These are phyloP conservation scores for Netelia melanura DNA, from an alignment of 2,888 invertebrate species.

Conservation along the genomic window DNA sequence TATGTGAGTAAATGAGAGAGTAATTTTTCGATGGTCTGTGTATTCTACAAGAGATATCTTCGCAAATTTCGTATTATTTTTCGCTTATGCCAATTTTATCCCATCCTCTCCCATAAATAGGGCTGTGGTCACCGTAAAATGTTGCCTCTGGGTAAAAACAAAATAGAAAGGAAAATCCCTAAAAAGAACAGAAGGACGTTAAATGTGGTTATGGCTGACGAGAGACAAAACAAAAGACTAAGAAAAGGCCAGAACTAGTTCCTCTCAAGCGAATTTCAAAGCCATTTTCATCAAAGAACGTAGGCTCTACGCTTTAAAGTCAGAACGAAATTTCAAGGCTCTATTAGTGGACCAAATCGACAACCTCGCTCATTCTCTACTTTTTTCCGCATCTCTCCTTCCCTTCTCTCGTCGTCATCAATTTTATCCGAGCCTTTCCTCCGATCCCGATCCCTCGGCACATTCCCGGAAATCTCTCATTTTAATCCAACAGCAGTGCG, in stretches of 20 bases:
- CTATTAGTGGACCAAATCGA: slow-evolving; percentile 47
- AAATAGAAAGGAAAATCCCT: too few species aligned
- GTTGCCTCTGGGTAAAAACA: too few species aligned
- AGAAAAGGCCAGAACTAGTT: not conserved
- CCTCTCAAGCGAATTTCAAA: slow-evolving; percentile 11
- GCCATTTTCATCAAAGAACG: slow-evolving; percentile 11
- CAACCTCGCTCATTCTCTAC: slow-evolving; percentile 3
- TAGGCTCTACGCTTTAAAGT: slow-evolving; percentile 5
- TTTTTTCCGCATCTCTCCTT: not conserved
- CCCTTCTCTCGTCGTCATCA: not conserved
- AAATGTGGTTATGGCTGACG: not conserved
- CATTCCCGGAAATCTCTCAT: slow-evolving; percentile 70
- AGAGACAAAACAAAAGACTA: not conserved
- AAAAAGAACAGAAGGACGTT: not conserved
- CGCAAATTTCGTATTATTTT: too few species aligned
- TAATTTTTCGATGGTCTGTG: not conserved
- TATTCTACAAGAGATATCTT: not conserved
- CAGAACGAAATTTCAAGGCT: slow-evolving; percentile 17
- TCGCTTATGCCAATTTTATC: too few species aligned
- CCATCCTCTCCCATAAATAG: too few species aligned
- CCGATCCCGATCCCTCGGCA: slow-evolving; percentile 8
- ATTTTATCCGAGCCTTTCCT: slow-evolving; percentile 2
- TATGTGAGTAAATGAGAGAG: not conserved
- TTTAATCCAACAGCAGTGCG: slow-evolving; percentile 72
- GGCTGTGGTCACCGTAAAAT: too few species aligned